Conservation (phyloP, 1,140 invertebrate genomes). For the Vollenhovia emeryi region DNA sequence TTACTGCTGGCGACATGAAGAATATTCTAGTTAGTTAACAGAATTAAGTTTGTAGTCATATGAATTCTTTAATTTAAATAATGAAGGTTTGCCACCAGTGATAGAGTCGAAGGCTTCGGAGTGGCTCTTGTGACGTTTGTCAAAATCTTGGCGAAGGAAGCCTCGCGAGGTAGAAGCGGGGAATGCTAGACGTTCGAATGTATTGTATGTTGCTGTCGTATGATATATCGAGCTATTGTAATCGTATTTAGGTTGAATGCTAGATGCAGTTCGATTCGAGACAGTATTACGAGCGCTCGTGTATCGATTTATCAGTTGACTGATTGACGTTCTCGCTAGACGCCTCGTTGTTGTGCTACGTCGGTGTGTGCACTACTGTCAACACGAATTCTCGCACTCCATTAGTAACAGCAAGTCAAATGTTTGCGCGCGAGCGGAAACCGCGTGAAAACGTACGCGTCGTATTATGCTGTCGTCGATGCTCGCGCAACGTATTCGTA, state of each 20-base stretch:
- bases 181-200: neutral
- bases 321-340: conserved; percentile 59
- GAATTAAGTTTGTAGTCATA: neutral
- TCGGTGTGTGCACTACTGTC: conserved; percentile 14
- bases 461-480: neutral
- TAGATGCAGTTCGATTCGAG: neutral
- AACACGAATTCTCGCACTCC: conserved; percentile 59
- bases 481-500: neutral
- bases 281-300: conserved; percentile 2
- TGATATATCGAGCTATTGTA: conserved; percentile 3
- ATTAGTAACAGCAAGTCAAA: conserved; percentile 60
- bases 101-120: neutral
- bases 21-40: neutral
- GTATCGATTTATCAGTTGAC: conserved; percentile 55
- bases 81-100: neutral
- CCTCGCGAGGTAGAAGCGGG: neutral
- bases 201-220: neutral
- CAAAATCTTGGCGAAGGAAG: neutral
- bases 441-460: conserved; percentile 31
- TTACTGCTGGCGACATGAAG: too few species aligned
- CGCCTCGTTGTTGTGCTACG: conserved; percentile 12
- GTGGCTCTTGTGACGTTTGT: neutral
- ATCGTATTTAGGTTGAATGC: conserved; percentile 42
- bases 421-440: conserved; percentile 45
- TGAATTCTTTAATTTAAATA: neutral